phyloP scores from a whole-genome alignment of 2,113 vertebrate species.

The Lethenteron camtschaticum region DNA sequence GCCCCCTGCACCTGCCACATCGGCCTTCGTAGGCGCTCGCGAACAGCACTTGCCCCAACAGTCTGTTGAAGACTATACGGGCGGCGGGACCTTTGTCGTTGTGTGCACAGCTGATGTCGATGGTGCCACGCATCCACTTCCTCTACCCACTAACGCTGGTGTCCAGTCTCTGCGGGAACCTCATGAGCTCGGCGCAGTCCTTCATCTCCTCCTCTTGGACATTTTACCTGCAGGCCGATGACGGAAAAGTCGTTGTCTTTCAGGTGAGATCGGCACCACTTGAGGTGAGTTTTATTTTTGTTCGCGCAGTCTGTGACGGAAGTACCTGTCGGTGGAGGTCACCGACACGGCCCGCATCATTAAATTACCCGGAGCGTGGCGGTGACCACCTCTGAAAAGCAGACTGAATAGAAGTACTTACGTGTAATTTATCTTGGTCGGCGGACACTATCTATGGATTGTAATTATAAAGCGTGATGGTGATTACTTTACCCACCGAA shows the following conservation, averaged over 20 bases:
- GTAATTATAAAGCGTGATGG: no score
- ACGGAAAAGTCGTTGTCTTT: constrained; percentile 82
- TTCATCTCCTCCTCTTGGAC: constrained; percentile 84
- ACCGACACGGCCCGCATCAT: no score
- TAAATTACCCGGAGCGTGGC: no score
- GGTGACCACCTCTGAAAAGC: no score
- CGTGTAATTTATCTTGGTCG: no score
- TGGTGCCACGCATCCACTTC: constrained; percentile 80
- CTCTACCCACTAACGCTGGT: constrained; percentile 68
- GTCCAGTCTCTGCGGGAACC: constrained; percentile 65
- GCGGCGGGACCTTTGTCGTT: background rate
- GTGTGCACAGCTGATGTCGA: constrained; percentile 46
- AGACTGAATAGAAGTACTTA: no score
- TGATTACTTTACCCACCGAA: no score
- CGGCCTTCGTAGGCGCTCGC: no score
- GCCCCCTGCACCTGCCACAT: no score
- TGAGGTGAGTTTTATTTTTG: background rate
- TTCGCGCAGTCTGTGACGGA: background rate
- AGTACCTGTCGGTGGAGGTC: background rate
- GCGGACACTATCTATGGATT: no score
- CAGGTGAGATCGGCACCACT: constrained; percentile 34
- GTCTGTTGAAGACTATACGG: no score
- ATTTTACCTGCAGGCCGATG: constrained; percentile 86
- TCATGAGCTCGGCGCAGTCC: constrained; percentile 78
- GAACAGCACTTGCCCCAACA: no score